Evolutionary conservation across 2,888 invertebrate species (phyloP).

Genomic region (Erebia epiphron): DNA sequence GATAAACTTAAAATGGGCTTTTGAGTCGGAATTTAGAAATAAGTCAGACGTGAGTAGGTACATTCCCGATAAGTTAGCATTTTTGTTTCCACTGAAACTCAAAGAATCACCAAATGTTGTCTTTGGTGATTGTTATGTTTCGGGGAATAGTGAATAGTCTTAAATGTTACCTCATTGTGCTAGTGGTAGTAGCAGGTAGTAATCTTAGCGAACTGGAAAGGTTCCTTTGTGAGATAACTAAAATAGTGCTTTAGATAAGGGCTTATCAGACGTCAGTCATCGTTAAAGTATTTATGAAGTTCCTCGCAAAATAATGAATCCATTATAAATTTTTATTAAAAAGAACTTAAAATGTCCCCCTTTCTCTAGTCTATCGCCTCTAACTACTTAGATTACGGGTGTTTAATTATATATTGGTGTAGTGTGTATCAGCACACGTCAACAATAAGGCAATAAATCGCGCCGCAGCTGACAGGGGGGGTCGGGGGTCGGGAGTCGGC

Average conservation of each 20-base stretch:
- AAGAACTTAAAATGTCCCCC: no score
- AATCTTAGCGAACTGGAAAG: not conserved
- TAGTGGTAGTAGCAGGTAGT: not conserved
- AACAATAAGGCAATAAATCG: constrained; percentile 1
- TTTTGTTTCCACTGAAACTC: not conserved
- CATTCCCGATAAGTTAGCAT: not conserved
- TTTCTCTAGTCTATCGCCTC: no score
- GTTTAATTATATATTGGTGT: not conserved
- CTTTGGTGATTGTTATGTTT: not conserved
- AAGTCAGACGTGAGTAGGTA: no score
- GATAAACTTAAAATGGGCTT: not conserved
- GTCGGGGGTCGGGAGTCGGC: not conserved
- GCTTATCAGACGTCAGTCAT: not conserved
- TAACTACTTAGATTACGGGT: not conserved
- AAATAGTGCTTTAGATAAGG: not conserved
- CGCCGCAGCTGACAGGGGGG: not conserved
- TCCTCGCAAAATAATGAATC: not conserved
- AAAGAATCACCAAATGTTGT: not conserved
- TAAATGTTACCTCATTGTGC: not conserved
- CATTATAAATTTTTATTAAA: no score
- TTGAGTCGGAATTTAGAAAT: not conserved
- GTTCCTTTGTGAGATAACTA: not conserved
- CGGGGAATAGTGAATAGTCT: not conserved
- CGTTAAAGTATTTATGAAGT: not conserved
- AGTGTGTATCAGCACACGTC: not conserved